Percentiles rank a stretch among this genome's conserved stretches.
Evolutionary conservation across 1,140 invertebrate species (phyloP).

Genomic region (Cydia fagiglandana): DNA sequence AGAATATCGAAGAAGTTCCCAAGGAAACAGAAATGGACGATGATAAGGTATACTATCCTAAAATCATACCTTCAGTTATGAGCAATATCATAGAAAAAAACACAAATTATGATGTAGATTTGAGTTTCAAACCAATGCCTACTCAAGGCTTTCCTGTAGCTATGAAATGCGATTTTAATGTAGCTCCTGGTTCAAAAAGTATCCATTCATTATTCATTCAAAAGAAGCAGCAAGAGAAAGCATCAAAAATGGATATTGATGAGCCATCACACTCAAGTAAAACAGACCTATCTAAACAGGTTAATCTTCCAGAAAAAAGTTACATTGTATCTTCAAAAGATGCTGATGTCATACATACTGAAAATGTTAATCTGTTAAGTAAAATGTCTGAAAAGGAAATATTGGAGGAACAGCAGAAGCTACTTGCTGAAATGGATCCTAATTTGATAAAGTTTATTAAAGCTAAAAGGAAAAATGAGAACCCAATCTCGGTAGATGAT

Average conservation of each 20-base stretch:
- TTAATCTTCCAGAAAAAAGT: slow-evolving; percentile 71
- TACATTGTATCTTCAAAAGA: slow-evolving; percentile 79
- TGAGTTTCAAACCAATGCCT: slow-evolving; percentile 48
- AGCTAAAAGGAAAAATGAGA: slow-evolving; percentile 75
- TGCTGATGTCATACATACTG: slow-evolving; percentile 84
- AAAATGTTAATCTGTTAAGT: slow-evolving; percentile 85
- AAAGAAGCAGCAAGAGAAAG: slow-evolving; percentile 43
- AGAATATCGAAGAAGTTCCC: slow-evolving; percentile 53
- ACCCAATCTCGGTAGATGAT: slow-evolving; percentile 18
- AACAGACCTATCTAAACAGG: slow-evolving; percentile 31
- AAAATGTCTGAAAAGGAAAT: slow-evolving; percentile 89
- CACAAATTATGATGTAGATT: slow-evolving; percentile 50
- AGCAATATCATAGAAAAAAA: slow-evolving; percentile 83
- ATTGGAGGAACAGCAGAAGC: slow-evolving; percentile 84
- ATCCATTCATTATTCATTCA: slow-evolving; percentile 52
- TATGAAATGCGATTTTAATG: slow-evolving; percentile 47
- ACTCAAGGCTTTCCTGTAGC: slow-evolving; percentile 59
- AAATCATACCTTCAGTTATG: slow-evolving; percentile 76
- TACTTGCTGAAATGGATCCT: slow-evolving; percentile 84
- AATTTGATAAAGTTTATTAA: slow-evolving; percentile 84
- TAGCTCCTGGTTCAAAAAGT: slow-evolving; percentile 46
- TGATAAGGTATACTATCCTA: slow-evolving; percentile 75
- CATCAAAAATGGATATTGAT: slow-evolving; percentile 64
- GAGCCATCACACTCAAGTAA: slow-evolving; percentile 54
- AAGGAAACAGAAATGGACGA: slow-evolving; percentile 58